These are phyloP conservation scores for Muntiacus muntjak DNA, from an alignment of 2,113 vertebrate species.

Conservation along the genomic window DNA sequence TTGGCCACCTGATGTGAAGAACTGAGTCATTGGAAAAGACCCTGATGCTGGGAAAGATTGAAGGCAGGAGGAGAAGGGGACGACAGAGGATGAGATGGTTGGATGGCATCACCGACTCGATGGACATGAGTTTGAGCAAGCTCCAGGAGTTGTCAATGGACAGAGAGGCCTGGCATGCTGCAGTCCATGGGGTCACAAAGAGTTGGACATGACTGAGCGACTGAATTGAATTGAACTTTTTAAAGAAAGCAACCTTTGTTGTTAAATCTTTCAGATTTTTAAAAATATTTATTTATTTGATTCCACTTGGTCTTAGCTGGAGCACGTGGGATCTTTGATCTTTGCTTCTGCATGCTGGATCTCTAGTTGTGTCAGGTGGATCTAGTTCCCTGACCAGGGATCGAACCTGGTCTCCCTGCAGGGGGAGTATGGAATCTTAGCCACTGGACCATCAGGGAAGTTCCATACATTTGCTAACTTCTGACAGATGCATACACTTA, in stretches of 20 bases:
- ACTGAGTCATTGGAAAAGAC: background rate
- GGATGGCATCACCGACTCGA: background rate
- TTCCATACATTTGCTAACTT: background rate
- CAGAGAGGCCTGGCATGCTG: background rate
- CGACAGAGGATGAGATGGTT: background rate
- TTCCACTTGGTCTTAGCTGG: background rate
- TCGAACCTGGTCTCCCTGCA: background rate
- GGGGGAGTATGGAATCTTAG: background rate
- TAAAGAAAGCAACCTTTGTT: background rate
- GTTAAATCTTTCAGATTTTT: background rate
- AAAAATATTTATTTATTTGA: background rate
- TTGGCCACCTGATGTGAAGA: background rate
- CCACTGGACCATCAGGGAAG: background rate
- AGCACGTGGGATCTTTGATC: background rate
- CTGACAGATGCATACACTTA: background rate
- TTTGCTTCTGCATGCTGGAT: background rate
- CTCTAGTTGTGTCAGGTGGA: background rate
- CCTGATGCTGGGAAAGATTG: background rate
- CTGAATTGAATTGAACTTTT: background rate
- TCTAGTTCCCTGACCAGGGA: background rate
- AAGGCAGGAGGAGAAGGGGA: background rate
- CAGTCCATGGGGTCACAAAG: background rate
- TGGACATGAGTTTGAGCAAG: background rate
- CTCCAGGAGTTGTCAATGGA: background rate
- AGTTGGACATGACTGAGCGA: fast-evolving